A percentile compares a stretch with the other conserved stretches of the same genome.
Evolutionary conservation across 2,888 invertebrate species (phyloP).

Genomic region (Linnaemya tessellans): DNA sequence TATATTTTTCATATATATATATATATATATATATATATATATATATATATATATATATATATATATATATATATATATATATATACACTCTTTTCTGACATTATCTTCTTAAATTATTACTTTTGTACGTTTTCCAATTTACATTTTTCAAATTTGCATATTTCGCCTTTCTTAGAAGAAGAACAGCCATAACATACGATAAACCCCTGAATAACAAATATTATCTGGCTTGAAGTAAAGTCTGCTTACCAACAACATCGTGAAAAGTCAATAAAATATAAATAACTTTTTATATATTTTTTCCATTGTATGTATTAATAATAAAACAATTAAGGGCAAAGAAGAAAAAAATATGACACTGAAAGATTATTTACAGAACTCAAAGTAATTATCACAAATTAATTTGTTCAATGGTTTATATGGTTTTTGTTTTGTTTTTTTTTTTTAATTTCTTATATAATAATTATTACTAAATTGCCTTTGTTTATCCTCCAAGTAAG

Average conservation of each 20-base stretch:
- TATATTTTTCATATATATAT: no score
- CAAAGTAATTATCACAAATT: neutral
- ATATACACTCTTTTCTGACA: no score
- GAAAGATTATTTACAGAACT: neutral
- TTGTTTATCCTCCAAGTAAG: slow-evolving; percentile 24
- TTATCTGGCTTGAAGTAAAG: neutral
- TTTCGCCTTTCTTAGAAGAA: no score
- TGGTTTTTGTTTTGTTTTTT: neutral
- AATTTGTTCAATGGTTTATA: neutral
- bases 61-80: no score
- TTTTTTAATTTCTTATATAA: neutral
- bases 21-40: no score
- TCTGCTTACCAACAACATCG: neutral
- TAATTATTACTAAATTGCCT: neutral
- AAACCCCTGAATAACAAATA: no score
- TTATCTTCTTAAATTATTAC: no score
- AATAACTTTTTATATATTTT: no score
- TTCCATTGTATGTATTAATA: neutral
- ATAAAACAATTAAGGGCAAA: neutral
- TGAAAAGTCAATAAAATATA: neutral
- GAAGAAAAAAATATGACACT: neutral
- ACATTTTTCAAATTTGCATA: no score
- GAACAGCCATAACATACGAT: no score
- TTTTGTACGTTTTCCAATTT: no score
- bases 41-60: no score